Percentiles rank a stretch among this genome's conserved stretches.
phyloP scores from a whole-genome alignment of 1,140 invertebrate genomes.

The Teleogryllus occipitalis region DNA sequence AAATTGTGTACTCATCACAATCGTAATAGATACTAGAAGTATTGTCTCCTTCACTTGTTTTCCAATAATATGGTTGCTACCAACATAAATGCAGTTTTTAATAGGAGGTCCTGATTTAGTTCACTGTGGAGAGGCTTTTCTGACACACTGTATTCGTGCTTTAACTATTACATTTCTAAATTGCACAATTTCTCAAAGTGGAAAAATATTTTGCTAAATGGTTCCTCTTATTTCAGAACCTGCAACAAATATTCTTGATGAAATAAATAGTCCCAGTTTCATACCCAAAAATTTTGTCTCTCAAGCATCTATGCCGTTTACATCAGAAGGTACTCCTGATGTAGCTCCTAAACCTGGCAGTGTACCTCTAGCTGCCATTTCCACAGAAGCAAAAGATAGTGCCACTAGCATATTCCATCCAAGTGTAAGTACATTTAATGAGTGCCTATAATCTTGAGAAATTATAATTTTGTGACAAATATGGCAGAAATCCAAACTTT shows the following conservation, averaged over 20 bases:
- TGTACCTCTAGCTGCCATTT: constrained; percentile 14
- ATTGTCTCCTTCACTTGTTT: too few species aligned
- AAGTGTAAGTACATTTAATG: constrained; percentile 32
- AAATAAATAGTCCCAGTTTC: constrained; percentile 39
- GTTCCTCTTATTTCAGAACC: neutral
- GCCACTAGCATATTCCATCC: constrained; percentile 39
- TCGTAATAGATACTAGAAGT: too few species aligned
- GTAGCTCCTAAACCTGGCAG: neutral
- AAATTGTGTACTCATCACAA: too few species aligned
- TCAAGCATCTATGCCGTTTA: constrained; percentile 25
- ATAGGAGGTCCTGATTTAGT: too few species aligned
- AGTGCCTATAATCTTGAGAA: too few species aligned
- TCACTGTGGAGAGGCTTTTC: too few species aligned
- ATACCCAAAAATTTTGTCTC: constrained; percentile 36
- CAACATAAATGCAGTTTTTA: too few species aligned
- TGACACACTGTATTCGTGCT: too few species aligned
- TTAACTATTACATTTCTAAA: too few species aligned
- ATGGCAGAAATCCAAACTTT: neutral
- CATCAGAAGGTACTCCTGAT: neutral
- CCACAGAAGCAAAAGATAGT: constrained; percentile 25
- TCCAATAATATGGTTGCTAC: too few species aligned
- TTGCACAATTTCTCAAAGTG: too few species aligned
- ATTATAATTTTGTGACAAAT: neutral
- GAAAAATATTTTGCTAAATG: neutral
- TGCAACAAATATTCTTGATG: constrained; percentile 30